Base-by-base conservation (phyloP, 1,140 invertebrate species). In the Brachionus angularis region DNA sequence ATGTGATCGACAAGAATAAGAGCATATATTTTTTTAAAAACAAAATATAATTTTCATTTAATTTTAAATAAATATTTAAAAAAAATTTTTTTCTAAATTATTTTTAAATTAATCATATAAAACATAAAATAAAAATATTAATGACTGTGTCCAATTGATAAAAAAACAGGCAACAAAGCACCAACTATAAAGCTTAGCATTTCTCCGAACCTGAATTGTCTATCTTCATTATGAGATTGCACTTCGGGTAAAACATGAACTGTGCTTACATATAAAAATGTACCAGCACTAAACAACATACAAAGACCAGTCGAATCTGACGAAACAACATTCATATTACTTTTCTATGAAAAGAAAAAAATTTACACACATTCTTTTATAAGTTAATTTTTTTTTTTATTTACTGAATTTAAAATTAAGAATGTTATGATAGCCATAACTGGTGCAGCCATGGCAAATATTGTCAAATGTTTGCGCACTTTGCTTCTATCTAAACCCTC, bases 241-340 rank as follows among this genome's bases (percentile, higher is more conserved):
- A 98, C 82, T 82, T 98, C 95, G 0, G 96, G 94, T 46, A 99
- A 80, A 2, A 98, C 93, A 81, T 98, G 96, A 1, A 98, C 94
- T 1, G 96, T 97, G 0, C 96, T 92, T 5, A 99, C 96, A 78
- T 98, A 99, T 5, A 99, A 83, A 82, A 99, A 98, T 47, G 96
- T 98, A 1, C 96, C 96, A 1, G 93, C 96, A 73, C 93, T 96
- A 80, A 99, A 98, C 18, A 99, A 81, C 93, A 98, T 96, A 14
- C 95, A 93, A 44, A 97, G 87, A 46, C 92, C 93, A 79, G 89
- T 98, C 1, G 91, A 91, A 82, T 95, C 93, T 8, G 93, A 85
- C 27, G 88, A 89, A 74, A 87, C 89, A 1, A 95, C 75, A 1
- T 75, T 72, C 61, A 78, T 76, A 73, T 80, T 77, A 72, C 76